Conservation (phyloP, 2,113 vertebrate species). For the Zosterops pallidus region DNA sequence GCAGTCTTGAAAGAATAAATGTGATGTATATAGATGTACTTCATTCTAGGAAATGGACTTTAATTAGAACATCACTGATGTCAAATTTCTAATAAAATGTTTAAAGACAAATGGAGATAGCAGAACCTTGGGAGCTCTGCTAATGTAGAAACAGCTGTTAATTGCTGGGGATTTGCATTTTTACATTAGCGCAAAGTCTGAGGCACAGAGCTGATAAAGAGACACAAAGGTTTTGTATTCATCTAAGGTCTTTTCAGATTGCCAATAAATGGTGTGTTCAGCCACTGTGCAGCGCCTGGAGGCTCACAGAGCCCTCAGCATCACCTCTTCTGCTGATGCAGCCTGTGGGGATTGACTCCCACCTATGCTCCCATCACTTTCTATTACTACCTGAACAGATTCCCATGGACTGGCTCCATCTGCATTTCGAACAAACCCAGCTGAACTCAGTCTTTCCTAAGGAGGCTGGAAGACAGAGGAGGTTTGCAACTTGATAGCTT, state of each 20-base stretch:
- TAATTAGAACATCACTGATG: conserved; percentile 67
- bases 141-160: conserved; percentile 52
- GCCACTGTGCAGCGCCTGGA: fast-evolving
- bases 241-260: not conserved
- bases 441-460: not conserved
- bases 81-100: conserved; percentile 72
- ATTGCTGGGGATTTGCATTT: conserved; percentile 69
- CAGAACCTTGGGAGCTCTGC: conserved; percentile 14
- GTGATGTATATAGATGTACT: not conserved
- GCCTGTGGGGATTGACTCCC: not conserved
- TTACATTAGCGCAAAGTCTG: conserved; percentile 48
- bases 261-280: not conserved
- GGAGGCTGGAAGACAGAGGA: not conserved
- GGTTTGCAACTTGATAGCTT: not conserved
- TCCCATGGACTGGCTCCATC: not conserved
- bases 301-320: not conserved
- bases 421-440: not conserved
- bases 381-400: not conserved
- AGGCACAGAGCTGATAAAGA: conserved; percentile 50
- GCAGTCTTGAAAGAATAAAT: not conserved
- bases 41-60: conserved; percentile 61
- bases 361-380: fast-evolving
- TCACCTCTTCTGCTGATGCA: not conserved
- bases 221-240: not conserved
- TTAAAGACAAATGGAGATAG: conserved; percentile 65